Percentiles rank a stretch among this genome's conserved stretches.
phyloP scores from a whole-genome alignment of 2,888 invertebrate genomes.

The Diadegma fenestrale region DNA sequence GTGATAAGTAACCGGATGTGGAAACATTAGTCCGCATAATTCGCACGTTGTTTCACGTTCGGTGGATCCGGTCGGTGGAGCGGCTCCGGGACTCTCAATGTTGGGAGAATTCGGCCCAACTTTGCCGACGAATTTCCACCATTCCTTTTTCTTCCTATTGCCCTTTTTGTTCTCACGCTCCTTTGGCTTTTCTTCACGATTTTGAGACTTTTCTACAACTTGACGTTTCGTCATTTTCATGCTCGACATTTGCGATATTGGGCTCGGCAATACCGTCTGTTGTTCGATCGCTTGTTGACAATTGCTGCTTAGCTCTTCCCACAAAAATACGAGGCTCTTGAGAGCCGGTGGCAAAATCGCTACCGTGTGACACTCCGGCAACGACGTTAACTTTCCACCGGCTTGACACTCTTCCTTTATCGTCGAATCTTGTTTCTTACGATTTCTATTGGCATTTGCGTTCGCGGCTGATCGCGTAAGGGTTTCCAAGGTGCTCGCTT shows the following conservation, averaged over 20 bases:
- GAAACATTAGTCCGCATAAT: constrained; percentile 92
- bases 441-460: constrained; percentile 90
- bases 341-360: constrained; percentile 94
- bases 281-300: constrained; percentile 89
- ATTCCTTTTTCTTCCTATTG: constrained; percentile 87
- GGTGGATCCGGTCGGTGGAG: constrained; percentile 61
- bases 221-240: constrained; percentile 74
- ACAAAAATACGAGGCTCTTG: constrained; percentile 94
- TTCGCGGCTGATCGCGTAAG: constrained; percentile 92
- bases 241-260: constrained; percentile 81
- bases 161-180: constrained; percentile 86
- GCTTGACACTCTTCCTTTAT: constrained; percentile 86
- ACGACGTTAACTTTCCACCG: constrained; percentile 80
- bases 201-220: constrained; percentile 72
- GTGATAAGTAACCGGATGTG: constrained; percentile 95
- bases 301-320: constrained; percentile 93
- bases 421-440: constrained; percentile 85
- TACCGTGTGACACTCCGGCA: constrained; percentile 87
- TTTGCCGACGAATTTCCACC: constrained; percentile 83
- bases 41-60: constrained; percentile 89
- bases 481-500: constrained; percentile 92
- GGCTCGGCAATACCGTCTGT: constrained; percentile 88
- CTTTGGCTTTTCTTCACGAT: constrained; percentile 81
- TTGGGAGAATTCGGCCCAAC: constrained; percentile 56
- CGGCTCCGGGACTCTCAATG: constrained; percentile 55